These are phyloP conservation scores for Todiramphus saurophagus DNA, from an alignment of 2,113 vertebrate species.

Conservation along the genomic window DNA sequence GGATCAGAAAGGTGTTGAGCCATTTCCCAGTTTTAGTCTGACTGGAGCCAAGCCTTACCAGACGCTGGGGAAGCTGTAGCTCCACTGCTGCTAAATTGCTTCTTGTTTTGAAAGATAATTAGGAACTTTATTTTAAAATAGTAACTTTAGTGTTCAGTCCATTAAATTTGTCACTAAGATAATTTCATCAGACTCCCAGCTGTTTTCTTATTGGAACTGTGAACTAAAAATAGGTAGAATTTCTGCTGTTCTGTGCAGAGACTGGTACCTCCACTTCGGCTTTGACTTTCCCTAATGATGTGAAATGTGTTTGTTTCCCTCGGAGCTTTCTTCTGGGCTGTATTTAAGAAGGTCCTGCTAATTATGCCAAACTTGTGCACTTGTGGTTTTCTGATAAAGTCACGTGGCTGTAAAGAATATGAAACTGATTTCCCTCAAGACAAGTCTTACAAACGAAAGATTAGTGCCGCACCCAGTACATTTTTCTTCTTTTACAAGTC, in stretches of 20 bases:
- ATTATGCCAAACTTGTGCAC: background rate
- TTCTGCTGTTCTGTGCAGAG: constrained; percentile 11
- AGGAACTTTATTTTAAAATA: constrained; percentile 67
- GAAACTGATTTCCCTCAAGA: constrained; percentile 51
- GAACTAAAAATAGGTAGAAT: constrained; percentile 60
- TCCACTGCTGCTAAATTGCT: constrained; percentile 45
- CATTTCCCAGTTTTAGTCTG: constrained; percentile 45
- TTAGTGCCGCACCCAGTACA: background rate
- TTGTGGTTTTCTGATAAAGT: constrained; percentile 56
- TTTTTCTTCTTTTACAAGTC: background rate
- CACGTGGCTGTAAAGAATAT: constrained; percentile 1
- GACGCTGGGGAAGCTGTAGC: background rate
- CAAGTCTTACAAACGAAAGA: background rate
- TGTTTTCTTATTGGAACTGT: constrained; percentile 58
- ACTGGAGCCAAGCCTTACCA: constrained; percentile 1
- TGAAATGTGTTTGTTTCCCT: constrained; percentile 24
- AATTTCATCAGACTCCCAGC: constrained; percentile 51
- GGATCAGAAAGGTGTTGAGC: constrained; percentile 56
- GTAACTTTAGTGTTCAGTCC: constrained; percentile 62
- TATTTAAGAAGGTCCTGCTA: constrained; percentile 46
- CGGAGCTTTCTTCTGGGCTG: background rate
- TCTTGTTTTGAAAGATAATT: constrained; percentile 61
- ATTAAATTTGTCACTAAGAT: constrained; percentile 62
- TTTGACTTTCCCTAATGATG: background rate
- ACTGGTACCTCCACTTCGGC: constrained; percentile 21